phyloP scores from a whole-genome alignment of 2,797 vertebrate species.

The Oreortyx pictus region DNA sequence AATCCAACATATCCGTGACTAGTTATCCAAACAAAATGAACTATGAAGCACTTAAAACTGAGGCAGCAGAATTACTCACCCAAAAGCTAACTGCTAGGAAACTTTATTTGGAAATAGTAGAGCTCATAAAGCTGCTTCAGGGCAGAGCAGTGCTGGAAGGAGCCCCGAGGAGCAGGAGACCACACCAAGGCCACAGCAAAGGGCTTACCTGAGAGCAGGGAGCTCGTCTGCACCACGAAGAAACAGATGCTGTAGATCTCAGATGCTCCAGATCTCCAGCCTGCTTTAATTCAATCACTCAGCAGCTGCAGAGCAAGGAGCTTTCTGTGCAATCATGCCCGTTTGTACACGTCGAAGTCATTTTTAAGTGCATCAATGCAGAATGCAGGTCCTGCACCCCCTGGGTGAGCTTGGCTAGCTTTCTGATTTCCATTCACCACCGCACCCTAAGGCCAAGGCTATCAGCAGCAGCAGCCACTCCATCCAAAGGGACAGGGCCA shows the following conservation, averaged over 20 bases:
- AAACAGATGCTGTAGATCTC: rapidly evolving
- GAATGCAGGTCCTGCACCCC: rapidly evolving
- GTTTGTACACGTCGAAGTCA: rapidly evolving
- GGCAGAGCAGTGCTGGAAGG: not conserved
- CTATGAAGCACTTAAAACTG: not conserved
- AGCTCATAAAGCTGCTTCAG: not conserved
- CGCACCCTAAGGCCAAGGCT: not conserved
- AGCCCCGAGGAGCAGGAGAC: rapidly evolving
- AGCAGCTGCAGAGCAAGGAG: rapidly evolving
- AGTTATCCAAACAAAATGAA: conserved; percentile 52
- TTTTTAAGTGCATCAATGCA: not conserved
- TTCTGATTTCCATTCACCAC: rapidly evolving
- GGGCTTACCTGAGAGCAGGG: not conserved
- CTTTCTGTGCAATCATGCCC: rapidly evolving
- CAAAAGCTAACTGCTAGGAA: not conserved
- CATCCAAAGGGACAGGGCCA: rapidly evolving
- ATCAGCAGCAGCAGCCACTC: not conserved
- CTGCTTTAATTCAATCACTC: not conserved
- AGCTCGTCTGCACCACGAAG: rapidly evolving
- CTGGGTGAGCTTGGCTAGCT: rapidly evolving
- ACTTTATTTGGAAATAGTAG: conserved; percentile 64
- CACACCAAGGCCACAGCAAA: not conserved
- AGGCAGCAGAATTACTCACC: conserved; percentile 20
- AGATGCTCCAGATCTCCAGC: not conserved
- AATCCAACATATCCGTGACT: not conserved